Percentiles rank a stretch among this genome's conserved stretches.
These are phyloP conservation scores for Gymnarchus niloticus DNA, from an alignment of 2,113 vertebrate species.

Conservation along the genomic window DNA sequence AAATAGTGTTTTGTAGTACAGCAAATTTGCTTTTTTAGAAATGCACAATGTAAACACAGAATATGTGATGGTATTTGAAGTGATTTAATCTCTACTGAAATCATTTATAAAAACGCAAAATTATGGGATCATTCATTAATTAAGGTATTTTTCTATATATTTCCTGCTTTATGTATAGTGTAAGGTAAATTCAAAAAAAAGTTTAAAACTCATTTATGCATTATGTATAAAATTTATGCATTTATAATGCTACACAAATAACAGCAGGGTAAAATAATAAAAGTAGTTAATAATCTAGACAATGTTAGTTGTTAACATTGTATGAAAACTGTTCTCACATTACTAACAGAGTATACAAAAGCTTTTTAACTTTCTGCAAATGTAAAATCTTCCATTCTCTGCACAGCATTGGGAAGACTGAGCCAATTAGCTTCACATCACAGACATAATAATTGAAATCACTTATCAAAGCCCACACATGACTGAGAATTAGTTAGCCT, in stretches of 20 bases:
- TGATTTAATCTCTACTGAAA: not conserved
- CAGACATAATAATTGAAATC: conserved; percentile 5
- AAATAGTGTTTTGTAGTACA: too few relatives aligned
- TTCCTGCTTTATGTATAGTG: not conserved
- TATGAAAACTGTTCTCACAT: not conserved
- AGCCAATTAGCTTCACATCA: not conserved
- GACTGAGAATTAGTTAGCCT: not conserved
- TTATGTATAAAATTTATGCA: not conserved
- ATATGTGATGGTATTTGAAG: not conserved
- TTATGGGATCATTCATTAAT: not conserved
- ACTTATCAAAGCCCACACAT: not conserved
- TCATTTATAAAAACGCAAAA: not conserved
- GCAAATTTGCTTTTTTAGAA: too few relatives aligned
- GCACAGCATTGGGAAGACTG: not conserved
- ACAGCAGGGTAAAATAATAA: not conserved
- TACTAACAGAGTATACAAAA: too few relatives aligned
- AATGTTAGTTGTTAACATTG: not conserved
- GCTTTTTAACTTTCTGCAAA: too few relatives aligned
- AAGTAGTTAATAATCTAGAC: not conserved
- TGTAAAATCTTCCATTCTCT: not conserved
- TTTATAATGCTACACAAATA: not conserved
- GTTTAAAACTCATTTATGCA: not conserved
- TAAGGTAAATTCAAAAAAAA: not conserved
- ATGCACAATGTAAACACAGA: not conserved
- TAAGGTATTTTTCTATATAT: not conserved